Conservation (phyloP, 2,888 invertebrate genomes). For the Cosmia trapezina region DNA sequence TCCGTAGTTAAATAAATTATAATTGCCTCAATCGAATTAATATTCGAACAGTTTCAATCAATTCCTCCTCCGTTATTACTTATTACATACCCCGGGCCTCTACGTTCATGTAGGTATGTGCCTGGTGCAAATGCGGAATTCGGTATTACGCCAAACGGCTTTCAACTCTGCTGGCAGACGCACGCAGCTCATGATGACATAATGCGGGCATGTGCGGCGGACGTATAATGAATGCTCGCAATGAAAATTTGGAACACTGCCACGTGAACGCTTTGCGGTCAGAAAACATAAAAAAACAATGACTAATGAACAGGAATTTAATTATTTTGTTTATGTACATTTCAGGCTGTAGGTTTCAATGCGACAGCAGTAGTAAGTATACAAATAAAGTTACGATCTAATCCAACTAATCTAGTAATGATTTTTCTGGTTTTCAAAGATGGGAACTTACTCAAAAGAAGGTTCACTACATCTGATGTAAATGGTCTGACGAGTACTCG, state of each 20-base stretch:
- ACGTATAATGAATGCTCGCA: neutral
- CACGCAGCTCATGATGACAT: too few species aligned
- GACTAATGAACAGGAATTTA: neutral
- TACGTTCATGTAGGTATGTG: too few species aligned
- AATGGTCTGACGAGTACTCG: neutral
- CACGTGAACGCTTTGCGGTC: neutral
- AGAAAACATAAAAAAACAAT: neutral
- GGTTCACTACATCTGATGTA: neutral
- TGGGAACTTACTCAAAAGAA: neutral
- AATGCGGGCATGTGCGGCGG: neutral
- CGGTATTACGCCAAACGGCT: neutral
- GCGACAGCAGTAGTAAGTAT: slow-evolving; percentile 72
- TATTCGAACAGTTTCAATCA: too few species aligned
- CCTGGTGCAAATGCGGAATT: too few species aligned
- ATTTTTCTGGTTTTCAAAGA: neutral
- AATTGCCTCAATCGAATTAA: too few species aligned
- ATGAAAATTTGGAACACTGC: neutral
- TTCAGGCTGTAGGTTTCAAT: slow-evolving; percentile 77
- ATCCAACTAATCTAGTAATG: neutral
- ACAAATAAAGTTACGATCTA: neutral
- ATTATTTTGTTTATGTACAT: slow-evolving; percentile 9
- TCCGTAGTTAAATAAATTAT: too few species aligned
- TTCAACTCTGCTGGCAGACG: neutral
- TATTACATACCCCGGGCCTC: too few species aligned
- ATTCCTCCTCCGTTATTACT: too few species aligned